A percentile compares a stretch with the other conserved stretches of the same genome.
These are phyloP conservation scores for Abrostola tripartita DNA, from an alignment of 2,888 invertebrate genomes.

Conservation along the genomic window DNA sequence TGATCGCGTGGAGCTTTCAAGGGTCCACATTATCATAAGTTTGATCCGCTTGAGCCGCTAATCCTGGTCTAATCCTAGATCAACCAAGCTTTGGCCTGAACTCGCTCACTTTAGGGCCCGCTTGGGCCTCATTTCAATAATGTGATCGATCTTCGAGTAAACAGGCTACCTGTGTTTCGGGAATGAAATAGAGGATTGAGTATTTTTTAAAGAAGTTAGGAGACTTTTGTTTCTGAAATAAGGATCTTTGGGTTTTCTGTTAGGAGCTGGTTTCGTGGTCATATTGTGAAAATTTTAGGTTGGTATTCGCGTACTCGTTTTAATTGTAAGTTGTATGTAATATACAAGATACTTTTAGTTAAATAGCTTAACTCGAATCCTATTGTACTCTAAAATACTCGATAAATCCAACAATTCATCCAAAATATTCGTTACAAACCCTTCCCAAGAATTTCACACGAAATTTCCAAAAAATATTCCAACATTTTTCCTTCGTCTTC, in stretches of 20 bases:
- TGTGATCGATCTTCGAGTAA: conserved; percentile 46
- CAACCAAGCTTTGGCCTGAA: conserved; percentile 55
- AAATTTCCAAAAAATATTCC: conserved; percentile 21
- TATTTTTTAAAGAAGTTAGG: too few relatives aligned
- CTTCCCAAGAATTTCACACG: conserved; percentile 17
- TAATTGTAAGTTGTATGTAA: too few relatives aligned
- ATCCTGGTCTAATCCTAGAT: conserved; percentile 75
- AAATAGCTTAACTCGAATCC: too few relatives aligned
- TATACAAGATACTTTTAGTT: too few relatives aligned
- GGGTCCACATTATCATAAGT: conserved; percentile 84
- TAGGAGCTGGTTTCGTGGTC: too few relatives aligned
- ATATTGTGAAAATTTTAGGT: too few relatives aligned
- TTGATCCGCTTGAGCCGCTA: conserved; percentile 74
- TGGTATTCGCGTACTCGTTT: too few relatives aligned
- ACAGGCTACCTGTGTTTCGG: conserved; percentile 12
- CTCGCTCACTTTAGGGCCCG: conserved; percentile 20
- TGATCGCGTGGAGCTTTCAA: conserved; percentile 61
- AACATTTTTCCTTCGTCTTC: conserved; percentile 25
- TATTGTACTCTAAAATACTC: too few relatives aligned
- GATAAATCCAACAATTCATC: conserved; percentile 1
- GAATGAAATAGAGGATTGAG: too few relatives aligned
- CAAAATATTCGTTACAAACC: conserved; percentile 3
- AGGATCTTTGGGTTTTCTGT: too few relatives aligned
- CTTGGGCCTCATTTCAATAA: conserved; percentile 52
- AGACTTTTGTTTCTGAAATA: too few relatives aligned